Evolutionary conservation across 37 sponge, comb jelly and placozoan species (phyloP).

Genomic region (Oscarella lobularis): DNA sequence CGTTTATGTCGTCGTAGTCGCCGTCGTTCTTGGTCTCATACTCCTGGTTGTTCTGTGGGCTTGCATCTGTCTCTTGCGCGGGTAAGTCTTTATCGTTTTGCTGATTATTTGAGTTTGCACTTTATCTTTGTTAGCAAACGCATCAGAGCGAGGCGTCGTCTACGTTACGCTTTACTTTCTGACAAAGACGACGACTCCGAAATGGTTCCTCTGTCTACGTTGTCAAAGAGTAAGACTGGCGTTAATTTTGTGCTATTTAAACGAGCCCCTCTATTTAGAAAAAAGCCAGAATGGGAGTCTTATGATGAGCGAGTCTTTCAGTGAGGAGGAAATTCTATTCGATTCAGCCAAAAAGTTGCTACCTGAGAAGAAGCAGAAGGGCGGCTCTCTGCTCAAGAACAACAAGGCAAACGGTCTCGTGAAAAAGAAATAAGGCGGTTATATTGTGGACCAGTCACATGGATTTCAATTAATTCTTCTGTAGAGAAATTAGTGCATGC

Average conservation of each 20-base stretch:
- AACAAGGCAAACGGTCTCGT: slow-evolving; percentile 6
- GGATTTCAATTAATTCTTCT: too few species aligned
- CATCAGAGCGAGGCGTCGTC: not conserved
- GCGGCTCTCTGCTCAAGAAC: slow-evolving; percentile 1
- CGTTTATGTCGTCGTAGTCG: slow-evolving; percentile 43
- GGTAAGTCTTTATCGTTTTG: slow-evolving; percentile 1
- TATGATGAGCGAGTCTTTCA: slow-evolving; percentile 43
- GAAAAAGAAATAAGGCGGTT: not conserved
- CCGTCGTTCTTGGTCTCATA: slow-evolving; percentile 7
- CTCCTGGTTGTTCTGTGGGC: slow-evolving; percentile 24
- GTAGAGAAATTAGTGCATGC: too few species aligned
- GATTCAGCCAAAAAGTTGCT: slow-evolving; percentile 22
- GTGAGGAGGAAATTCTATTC: slow-evolving; percentile 46
- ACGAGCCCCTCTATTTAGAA: not conserved
- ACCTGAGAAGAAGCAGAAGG: not conserved
- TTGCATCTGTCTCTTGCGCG: not conserved
- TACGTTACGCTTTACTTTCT: slow-evolving; percentile 4
- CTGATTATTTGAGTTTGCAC: slow-evolving; percentile 5
- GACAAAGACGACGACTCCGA: not conserved
- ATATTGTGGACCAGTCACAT: too few species aligned
- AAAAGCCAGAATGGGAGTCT: slow-evolving; percentile 29
- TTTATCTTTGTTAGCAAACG: too few species aligned
- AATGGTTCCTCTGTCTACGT: not conserved
- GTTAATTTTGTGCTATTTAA: not conserved
- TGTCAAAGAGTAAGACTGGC: not conserved